Evolutionary conservation across 2,797 vertebrate genomes (phyloP), one percentile per base, ranked within the genome.

Genomic region (Choloepus didactylus): DNA sequence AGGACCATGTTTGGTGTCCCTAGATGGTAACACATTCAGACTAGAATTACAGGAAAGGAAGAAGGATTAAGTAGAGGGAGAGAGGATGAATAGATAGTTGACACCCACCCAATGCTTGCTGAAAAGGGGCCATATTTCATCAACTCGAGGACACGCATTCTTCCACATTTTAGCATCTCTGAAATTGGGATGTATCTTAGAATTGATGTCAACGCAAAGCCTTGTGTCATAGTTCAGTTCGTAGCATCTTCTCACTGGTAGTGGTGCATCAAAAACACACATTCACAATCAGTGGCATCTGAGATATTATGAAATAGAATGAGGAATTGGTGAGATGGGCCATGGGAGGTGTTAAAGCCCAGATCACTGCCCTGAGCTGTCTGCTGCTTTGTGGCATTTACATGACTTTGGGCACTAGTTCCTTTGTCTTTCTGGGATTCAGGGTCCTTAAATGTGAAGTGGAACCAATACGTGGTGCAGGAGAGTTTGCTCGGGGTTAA

Each of bases 401-500:
- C 11, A n/a, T 31, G 60, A 56, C 67, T 49, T 8, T 12, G 19
- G 56, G 16, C 11, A 9, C 19, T 6, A 8, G 19, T 27, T 38
- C 51, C 12, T 62, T 46, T 75, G n/a, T 67, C 25, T 64, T 72
- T 38, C 59, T 21, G 44, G 19, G 25, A 54, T 35, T 67, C 59
- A 19, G 3, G 2, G 41, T 27, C 16, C n/a, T 49, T 49, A 16
- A 82, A 62, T 66, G 38, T 51, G 19, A 77, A 2, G 0, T 16
- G 35, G n/a, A 31, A 1, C 35, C 18, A 0, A 7, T 10, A 23
- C 7, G 7, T 16, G 1, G 5, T 35, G 16, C 19, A 11, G 49
- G 38, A 54, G 19, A 60, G 9, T 59, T 44, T 25, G 12, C 18
- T 90, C 41, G 21, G 9, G 51, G 80, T 14, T 3, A 14, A 29